Conservation (phyloP, 1,140 invertebrate species). For the Ectropis grisescens region DNA sequence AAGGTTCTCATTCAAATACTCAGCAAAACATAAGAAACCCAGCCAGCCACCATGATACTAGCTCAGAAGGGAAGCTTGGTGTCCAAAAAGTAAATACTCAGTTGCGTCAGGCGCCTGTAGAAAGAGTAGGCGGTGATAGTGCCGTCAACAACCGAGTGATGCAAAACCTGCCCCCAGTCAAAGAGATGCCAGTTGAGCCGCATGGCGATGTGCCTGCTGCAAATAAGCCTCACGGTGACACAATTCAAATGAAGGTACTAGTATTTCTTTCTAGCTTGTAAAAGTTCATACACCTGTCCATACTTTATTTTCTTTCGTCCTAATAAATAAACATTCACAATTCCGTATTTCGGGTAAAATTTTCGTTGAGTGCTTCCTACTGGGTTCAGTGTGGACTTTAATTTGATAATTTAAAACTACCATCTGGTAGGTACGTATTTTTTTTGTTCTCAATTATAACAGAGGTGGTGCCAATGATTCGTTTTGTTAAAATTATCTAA, state of each 20-base stretch:
- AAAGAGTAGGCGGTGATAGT: constrained; percentile 43
- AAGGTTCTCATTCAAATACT: constrained; percentile 44
- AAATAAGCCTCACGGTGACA: constrained; percentile 8
- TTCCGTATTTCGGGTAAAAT: no score
- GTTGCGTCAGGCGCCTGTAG: constrained; percentile 19
- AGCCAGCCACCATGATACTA: constrained; percentile 15
- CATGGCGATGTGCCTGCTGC: constrained; percentile 4
- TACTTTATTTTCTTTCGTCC: no score
- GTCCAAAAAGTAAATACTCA: constrained; percentile 9
- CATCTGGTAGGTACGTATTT: no score
- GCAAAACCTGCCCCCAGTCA: constrained; percentile 10
- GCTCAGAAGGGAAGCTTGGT: constrained; percentile 36
- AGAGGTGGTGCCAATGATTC: no score
- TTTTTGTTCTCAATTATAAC: no score
- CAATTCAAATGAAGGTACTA: not conserved
- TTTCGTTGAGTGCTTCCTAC: no score
- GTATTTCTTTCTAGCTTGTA: no score
- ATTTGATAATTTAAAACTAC: no score
- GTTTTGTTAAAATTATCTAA: no score
- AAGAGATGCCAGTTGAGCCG: constrained; percentile 2
- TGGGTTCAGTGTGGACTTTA: no score
- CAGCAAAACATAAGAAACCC: constrained; percentile 35
- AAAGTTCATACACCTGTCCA: no score
- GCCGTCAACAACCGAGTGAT: constrained; percentile 16
- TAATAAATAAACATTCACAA: no score